These are phyloP conservation scores for Synergus umbraculus DNA, from an alignment of 2,888 invertebrate species.

Conservation along the genomic window DNA sequence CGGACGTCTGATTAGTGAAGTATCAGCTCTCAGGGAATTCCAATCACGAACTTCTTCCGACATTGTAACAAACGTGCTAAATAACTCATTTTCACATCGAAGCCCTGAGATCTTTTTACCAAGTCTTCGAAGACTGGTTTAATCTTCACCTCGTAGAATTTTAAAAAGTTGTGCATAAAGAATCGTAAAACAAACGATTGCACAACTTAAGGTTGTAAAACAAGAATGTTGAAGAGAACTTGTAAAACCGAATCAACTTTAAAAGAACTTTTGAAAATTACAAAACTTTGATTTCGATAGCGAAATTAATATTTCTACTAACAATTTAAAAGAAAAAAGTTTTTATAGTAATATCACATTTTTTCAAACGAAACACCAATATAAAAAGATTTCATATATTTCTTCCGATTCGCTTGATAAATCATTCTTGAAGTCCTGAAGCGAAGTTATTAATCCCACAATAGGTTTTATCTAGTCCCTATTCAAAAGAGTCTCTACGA, in stretches of 20 bases:
- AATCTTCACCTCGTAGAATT: not conserved
- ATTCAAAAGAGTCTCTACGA: not conserved
- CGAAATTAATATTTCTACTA: not conserved
- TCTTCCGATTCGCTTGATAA: not conserved
- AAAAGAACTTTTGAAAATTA: constrained; percentile 1
- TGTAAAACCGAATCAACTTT: not conserved
- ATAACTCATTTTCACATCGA: not conserved
- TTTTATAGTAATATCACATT: not conserved
- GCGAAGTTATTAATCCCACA: not conserved
- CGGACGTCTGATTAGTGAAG: constrained; percentile 4
- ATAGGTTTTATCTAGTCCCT: not conserved
- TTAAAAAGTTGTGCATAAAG: not conserved
- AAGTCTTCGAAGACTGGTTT: constrained; percentile 28
- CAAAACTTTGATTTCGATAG: not conserved
- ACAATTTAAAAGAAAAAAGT: not conserved
- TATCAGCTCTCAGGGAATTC: constrained; percentile 20
- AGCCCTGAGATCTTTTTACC: constrained; percentile 11
- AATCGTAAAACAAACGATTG: not conserved
- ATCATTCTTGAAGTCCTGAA: not conserved
- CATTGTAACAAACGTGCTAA: constrained; percentile 10
- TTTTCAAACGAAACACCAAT: not conserved
- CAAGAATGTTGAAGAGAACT: not conserved
- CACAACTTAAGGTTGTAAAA: not conserved
- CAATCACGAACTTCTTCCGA: constrained; percentile 17
- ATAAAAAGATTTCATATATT: not conserved